phyloP scores from a whole-genome alignment of 2,888 invertebrate species.

The Bembecia ichneumoniformis region DNA sequence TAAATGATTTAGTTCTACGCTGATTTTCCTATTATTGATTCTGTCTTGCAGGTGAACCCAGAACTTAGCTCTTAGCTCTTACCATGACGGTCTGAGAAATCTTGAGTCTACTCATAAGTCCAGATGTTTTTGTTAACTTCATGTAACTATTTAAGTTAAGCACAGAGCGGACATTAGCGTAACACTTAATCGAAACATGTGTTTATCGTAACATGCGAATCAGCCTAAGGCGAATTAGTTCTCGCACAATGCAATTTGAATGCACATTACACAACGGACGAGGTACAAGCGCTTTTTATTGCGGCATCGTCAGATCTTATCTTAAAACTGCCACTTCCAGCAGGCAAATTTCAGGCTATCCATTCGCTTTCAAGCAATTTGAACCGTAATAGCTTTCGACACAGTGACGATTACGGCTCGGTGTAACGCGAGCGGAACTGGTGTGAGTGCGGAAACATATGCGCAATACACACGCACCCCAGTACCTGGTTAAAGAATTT shows the following conservation, averaged over 20 bases:
- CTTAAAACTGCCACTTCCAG: constrained; percentile 71
- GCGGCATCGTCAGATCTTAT: constrained; percentile 73
- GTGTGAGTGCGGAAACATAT: constrained; percentile 50
- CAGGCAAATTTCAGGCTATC: constrained; percentile 68
- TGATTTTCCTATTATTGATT: not conserved
- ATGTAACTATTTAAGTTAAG: constrained; percentile 3
- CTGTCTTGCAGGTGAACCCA: too few relatives aligned
- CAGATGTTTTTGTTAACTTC: constrained; percentile 1
- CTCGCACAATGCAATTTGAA: constrained; percentile 74
- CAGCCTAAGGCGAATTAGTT: constrained; percentile 72
- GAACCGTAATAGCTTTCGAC: constrained; percentile 39
- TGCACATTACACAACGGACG: constrained; percentile 73
- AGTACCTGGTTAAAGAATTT: constrained; percentile 64
- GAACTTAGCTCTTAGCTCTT: not conserved
- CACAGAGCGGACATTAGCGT: constrained; percentile 39
- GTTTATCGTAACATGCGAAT: constrained; percentile 70
- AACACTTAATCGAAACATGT: constrained; percentile 66
- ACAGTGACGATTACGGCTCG: constrained; percentile 36
- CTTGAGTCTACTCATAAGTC: constrained; percentile 3
- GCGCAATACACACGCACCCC: constrained; percentile 45
- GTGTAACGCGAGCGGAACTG: constrained; percentile 18
- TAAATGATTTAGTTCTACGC: too few relatives aligned
- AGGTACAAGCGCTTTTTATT: constrained; percentile 71
- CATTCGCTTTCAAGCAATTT: constrained; percentile 30
- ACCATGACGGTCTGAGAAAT: constrained; percentile 1